Conservation (phyloP, 2,888 invertebrate species). For the Drosophila anomalata region DNA sequence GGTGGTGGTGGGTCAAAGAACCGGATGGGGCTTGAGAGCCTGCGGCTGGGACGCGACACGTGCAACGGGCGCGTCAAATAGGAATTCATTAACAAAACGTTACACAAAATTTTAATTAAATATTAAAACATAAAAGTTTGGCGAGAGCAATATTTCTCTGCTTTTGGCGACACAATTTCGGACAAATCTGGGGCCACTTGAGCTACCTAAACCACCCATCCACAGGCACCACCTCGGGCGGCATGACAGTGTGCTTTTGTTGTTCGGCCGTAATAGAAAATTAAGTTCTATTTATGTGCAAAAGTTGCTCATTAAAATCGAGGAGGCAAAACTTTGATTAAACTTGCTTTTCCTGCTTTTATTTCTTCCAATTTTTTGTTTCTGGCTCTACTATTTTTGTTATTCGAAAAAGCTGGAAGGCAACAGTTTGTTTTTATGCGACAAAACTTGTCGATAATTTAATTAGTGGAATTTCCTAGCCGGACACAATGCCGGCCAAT, state of each 20-base stretch:
- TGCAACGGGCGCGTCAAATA: constrained; percentile 71
- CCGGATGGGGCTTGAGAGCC: constrained; percentile 33
- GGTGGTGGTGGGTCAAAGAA: constrained; percentile 4
- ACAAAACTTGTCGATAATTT: constrained; percentile 62
- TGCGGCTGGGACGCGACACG: constrained; percentile 65
- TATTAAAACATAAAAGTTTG: constrained; percentile 74
- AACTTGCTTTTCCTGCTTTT: constrained; percentile 35
- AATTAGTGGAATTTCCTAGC: constrained; percentile 57
- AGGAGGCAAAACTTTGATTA: constrained; percentile 50
- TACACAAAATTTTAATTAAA: constrained; percentile 78
- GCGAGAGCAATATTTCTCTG: constrained; percentile 52
- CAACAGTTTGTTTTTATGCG: constrained; percentile 53
- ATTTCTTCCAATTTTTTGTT: constrained; percentile 11
- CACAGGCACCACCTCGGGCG: background rate
- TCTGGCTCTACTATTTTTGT: constrained; percentile 3
- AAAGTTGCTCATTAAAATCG: constrained; percentile 51
- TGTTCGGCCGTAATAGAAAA: constrained; percentile 44
- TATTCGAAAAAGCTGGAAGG: constrained; percentile 15
- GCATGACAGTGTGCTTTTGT: constrained; percentile 41
- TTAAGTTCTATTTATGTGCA: constrained; percentile 55
- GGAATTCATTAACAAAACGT: constrained; percentile 77
- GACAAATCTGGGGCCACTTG: constrained; percentile 14
- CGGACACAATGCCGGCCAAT: constrained; percentile 38
- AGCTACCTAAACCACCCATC: background rate
- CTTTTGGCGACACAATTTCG: constrained; percentile 54